Base-by-base conservation (phyloP, 2,113 vertebrate genomes). In the Etia nguti region DNA sequence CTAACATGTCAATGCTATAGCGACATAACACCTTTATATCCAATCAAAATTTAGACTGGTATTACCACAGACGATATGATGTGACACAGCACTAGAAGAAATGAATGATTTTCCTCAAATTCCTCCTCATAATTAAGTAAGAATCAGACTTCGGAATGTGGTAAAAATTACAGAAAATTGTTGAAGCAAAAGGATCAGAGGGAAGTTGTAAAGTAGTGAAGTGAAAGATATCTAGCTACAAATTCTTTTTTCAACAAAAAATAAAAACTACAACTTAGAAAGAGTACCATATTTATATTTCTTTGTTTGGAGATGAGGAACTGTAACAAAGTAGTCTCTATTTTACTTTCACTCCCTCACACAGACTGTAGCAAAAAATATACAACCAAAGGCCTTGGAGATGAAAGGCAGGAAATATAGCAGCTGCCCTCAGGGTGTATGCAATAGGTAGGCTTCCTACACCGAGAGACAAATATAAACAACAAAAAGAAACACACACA, bases 331-430 rank as follows among this genome's bases (percentile, higher is more conserved):
- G n/a, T 8, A 3, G 34, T 20, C 43, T 85, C 56, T 26, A 73
- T 85, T 80, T 89, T 80, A 8, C 43, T 85, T 89, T 82, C 70
- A 56, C 82, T 65, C 29, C 16, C 68, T 68, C 48, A 50, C 55
- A 81, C 60, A 20, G 75, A 86, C 26, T 34, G 60, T 29, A 43
- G 43, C 16, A 5, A 86, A 87, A 65, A 82, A 41, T 43, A 46
- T 85, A 86, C 82, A 90, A 92, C 89, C 90, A 90, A 93, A 93
- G 79, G 80, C 83, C 55, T 86, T 83, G 81, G 55, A 92, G 90
- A 95, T 94, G 87, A 96, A 95, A 95, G 93, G 86, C 95, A 95
- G 95, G 94, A 95, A 95, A 91, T 81, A 75, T 34, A 89, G 86
- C 85, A 89, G 81, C 54, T 75, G 88, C 82, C 88, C 79, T 86